Evolutionary conservation across 2,797 vertebrate genomes (phyloP).

Genomic region (Mycteria americana): DNA sequence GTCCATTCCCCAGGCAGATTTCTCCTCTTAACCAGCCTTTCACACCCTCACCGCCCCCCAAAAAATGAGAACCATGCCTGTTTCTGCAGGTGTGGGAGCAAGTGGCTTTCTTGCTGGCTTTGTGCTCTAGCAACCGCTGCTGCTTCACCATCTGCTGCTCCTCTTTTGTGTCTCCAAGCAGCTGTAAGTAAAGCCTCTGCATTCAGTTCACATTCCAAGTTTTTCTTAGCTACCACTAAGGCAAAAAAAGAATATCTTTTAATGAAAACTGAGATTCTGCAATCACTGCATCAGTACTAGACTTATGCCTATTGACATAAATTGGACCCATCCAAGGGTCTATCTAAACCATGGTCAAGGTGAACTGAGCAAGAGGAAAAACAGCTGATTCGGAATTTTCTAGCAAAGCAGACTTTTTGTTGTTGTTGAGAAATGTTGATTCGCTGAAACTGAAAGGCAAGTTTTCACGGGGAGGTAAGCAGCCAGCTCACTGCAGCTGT

Average conservation of each 20-base stretch:
- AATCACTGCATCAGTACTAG: not conserved
- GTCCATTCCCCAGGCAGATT: not conserved
- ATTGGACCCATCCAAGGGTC: not conserved
- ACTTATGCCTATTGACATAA: not conserved
- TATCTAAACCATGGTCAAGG: not conserved
- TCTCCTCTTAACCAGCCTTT: not conserved
- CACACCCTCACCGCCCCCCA: fast-evolving
- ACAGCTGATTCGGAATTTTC: not conserved
- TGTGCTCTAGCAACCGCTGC: not conserved
- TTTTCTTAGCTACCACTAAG: constrained; percentile 37
- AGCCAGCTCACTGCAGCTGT: not conserved
- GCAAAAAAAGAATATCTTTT: constrained; percentile 23
- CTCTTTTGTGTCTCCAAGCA: constrained; percentile 19
- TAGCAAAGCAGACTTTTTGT: not conserved
- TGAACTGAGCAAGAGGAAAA: not conserved
- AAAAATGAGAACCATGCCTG: not conserved
- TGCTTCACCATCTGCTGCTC: constrained; percentile 36
- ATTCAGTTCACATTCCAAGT: constrained; percentile 21
- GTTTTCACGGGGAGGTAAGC: not conserved
- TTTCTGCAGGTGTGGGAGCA: constrained; percentile 31
- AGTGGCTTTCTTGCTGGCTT: constrained; percentile 6
- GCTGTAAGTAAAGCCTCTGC: constrained; percentile 27
- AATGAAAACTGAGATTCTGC: constrained; percentile 2
- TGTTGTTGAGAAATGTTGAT: not conserved
- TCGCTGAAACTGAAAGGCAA: not conserved